Evolutionary conservation across 2,888 invertebrate genomes (phyloP).

Genomic region (Fragum whitleyi): DNA sequence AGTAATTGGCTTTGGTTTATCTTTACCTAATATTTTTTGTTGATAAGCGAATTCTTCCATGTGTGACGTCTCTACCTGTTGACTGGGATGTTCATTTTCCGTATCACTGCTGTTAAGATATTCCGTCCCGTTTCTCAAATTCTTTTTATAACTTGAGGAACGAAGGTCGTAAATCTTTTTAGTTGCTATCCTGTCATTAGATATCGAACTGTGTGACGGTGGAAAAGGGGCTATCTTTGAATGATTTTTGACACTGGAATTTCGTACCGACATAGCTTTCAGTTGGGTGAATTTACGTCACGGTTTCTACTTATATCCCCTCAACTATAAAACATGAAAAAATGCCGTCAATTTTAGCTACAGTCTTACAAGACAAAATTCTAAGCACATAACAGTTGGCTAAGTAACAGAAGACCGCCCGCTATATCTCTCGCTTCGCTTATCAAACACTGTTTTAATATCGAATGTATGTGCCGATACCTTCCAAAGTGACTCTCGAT

Average conservation of each 20-base stretch:
- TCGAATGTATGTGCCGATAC: too few species aligned
- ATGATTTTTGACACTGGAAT: slow-evolving; percentile 46
- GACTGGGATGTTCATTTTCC: slow-evolving; percentile 12
- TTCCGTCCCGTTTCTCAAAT: neutral
- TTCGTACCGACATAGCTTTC: slow-evolving; percentile 45
- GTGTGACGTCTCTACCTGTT: neutral
- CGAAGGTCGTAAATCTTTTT: slow-evolving; percentile 12
- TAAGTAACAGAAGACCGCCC: too few species aligned
- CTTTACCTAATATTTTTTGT: neutral
- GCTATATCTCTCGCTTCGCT: too few species aligned
- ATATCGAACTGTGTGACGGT: slow-evolving; percentile 20
- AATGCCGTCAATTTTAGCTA: too few species aligned
- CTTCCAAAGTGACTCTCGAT: too few species aligned
- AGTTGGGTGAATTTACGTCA: too few species aligned
- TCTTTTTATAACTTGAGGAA: neutral
- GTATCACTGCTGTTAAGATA: slow-evolving; percentile 6
- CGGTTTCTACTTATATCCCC: too few species aligned
- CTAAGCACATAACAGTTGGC: too few species aligned
- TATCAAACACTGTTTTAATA: too few species aligned
- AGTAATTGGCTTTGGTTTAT: slow-evolving; percentile 5
- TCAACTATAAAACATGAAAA: too few species aligned
- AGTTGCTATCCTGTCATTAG: slow-evolving; percentile 28
- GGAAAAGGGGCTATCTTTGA: slow-evolving; percentile 52
- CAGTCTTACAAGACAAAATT: too few species aligned
- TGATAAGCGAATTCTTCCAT: neutral